A percentile compares a stretch with the other conserved stretches of the same genome.
Conservation (phyloP, 1,140 invertebrate genomes). For the Anadara kagoshimensis region DNA sequence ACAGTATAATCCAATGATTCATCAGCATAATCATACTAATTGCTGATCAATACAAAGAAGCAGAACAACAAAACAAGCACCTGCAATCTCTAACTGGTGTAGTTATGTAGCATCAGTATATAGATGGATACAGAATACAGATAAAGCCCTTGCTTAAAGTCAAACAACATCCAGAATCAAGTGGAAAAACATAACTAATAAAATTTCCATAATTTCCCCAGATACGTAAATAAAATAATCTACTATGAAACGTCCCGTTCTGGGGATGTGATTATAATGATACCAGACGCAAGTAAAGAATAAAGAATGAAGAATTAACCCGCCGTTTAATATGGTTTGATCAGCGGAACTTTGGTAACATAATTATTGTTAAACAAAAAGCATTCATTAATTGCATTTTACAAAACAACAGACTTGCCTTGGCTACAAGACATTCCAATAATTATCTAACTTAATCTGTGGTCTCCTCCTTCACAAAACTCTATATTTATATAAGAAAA, state of each 20-base stretch:
- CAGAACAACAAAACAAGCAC: too few species aligned
- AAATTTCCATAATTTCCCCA: conserved; percentile 14
- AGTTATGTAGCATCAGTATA: too few species aligned
- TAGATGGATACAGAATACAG: too few species aligned
- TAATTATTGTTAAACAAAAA: conserved; percentile 11
- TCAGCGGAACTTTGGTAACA: conserved; percentile 6
- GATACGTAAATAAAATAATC: conserved; percentile 17
- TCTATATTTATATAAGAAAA: conserved; percentile 10
- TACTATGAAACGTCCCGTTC: conserved; percentile 7
- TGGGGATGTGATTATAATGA: conserved; percentile 8
- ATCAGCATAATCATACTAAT: too few species aligned
- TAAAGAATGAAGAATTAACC: conserved; percentile 14
- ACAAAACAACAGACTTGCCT: conserved; percentile 18
- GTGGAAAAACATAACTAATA: conserved; percentile 5
- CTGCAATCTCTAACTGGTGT: too few species aligned
- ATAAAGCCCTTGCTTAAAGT: too few species aligned
- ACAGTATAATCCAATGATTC: too few species aligned
- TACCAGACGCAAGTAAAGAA: conserved; percentile 9
- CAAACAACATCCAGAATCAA: too few species aligned
- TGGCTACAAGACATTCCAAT: conserved; percentile 5
- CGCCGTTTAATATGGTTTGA: conserved; percentile 7
- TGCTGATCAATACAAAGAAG: too few species aligned
- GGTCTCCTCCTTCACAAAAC: too few species aligned
- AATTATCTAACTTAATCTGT: not conserved
- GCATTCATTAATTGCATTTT: conserved; percentile 11